phyloP scores from a whole-genome alignment of 2,797 vertebrate genomes.

The Anas acuta region DNA sequence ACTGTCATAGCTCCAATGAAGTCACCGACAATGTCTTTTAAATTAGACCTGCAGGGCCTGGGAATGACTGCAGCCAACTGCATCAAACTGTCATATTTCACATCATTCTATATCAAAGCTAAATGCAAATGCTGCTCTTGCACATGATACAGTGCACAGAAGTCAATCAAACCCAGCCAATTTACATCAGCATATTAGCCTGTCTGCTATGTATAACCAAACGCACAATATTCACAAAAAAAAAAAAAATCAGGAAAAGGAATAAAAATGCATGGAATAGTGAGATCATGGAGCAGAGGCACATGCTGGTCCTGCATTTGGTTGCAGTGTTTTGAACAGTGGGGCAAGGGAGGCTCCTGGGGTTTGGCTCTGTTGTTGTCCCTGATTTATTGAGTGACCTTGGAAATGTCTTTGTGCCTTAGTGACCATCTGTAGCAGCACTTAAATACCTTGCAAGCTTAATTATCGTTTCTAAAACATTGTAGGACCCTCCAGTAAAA shows the following conservation, averaged over 20 bases:
- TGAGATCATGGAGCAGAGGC: background rate
- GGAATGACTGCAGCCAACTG: background rate
- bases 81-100: conserved; percentile 21
- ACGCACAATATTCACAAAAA: background rate
- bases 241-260: background rate
- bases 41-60: conserved; percentile 19
- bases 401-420: conserved; percentile 51
- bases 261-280: background rate
- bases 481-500: conserved; percentile 12
- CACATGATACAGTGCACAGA: background rate
- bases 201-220: background rate
- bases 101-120: conserved; percentile 1
- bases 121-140: conserved; percentile 18
- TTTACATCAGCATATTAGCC: conserved; percentile 22
- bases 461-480: conserved; percentile 39
- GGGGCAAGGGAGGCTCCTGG: background rate
- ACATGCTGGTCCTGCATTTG: background rate
- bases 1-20: conserved; percentile 2
- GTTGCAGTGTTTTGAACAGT: background rate
- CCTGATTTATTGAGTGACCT: conserved; percentile 67
- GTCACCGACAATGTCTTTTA: conserved; percentile 26
- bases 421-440: conserved; percentile 53
- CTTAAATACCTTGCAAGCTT: conserved; percentile 51
- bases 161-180: conserved; percentile 13
- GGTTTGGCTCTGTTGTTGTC: conserved; percentile 25